Evolutionary conservation across 2,797 vertebrate genomes (phyloP).

Genomic region (Numenius phaeopus): DNA sequence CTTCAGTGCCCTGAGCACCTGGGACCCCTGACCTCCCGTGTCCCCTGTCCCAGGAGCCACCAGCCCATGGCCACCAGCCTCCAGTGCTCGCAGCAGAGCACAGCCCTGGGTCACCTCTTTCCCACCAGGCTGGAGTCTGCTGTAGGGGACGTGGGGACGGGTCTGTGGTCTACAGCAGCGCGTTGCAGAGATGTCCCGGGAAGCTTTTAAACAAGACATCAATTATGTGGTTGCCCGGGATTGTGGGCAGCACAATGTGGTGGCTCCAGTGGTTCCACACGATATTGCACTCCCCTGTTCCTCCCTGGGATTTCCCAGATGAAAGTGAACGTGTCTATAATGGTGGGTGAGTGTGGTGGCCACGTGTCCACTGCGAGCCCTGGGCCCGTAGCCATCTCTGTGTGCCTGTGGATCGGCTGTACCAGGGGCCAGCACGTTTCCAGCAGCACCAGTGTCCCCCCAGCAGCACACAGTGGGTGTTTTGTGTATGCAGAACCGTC

Average conservation of each 20-base stretch:
- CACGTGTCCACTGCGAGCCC: rapidly evolving
- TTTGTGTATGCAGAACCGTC: rapidly evolving
- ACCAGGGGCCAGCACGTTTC: not conserved
- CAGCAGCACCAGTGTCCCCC: not conserved
- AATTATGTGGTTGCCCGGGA: not conserved
- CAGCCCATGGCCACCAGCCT: not conserved
- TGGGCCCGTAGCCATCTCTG: rapidly evolving
- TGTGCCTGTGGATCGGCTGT: rapidly evolving
- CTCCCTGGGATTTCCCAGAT: not conserved
- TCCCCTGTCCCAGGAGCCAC: not conserved
- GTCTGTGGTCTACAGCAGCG: not conserved
- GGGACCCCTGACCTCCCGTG: rapidly evolving
- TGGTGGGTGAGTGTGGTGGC: rapidly evolving
- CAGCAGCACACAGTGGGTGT: not conserved
- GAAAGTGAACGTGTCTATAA: rapidly evolving
- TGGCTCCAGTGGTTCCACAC: not conserved
- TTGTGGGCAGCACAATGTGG: rapidly evolving
- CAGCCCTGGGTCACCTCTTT: not conserved
- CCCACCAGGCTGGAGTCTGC: not conserved
- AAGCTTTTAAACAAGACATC: not conserved
- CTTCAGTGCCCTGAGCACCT: not conserved
- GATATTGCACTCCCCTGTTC: rapidly evolving
- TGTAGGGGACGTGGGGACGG: rapidly evolving
- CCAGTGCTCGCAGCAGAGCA: rapidly evolving
- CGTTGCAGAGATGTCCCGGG: not conserved